phyloP scores from a whole-genome alignment of 2,113 vertebrate species.

The Parus major region DNA sequence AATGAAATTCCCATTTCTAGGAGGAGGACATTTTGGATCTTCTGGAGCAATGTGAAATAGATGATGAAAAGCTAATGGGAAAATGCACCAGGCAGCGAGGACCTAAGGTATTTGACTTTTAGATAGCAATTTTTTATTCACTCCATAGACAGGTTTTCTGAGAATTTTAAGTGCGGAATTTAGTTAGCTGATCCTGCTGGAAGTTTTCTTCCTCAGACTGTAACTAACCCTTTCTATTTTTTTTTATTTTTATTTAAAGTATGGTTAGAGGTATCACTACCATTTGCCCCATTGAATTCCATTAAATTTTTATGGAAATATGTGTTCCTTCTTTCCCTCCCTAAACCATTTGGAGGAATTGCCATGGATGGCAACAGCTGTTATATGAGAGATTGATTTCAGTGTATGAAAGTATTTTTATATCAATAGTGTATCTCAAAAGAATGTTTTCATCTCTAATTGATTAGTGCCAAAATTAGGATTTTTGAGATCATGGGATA shows the following conservation, averaged over 20 bases:
- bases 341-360: neutral
- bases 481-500: neutral
- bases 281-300: neutral
- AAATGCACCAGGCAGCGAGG: conserved; percentile 86
- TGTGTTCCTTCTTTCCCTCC: neutral
- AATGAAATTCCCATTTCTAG: conserved; percentile 67
- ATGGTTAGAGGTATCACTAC: neutral
- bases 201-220: neutral
- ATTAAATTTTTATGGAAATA: neutral
- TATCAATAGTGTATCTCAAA: neutral
- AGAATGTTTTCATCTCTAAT: conserved; percentile 9
- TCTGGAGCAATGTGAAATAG: conserved; percentile 95
- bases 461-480: neutral
- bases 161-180: neutral
- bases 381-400: neutral
- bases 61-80: conserved; percentile 95
- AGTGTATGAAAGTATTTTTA: neutral
- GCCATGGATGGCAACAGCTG: neutral
- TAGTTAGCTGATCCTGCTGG: neutral
- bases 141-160: neutral
- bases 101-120: conserved; percentile 73
- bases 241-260: neutral
- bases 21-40: conserved; percentile 98
- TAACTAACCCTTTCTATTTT: neutral
- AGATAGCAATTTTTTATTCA: neutral